Conservation (phyloP, 2,113 vertebrate genomes). For the Chlorocebus sabaeus region DNA sequence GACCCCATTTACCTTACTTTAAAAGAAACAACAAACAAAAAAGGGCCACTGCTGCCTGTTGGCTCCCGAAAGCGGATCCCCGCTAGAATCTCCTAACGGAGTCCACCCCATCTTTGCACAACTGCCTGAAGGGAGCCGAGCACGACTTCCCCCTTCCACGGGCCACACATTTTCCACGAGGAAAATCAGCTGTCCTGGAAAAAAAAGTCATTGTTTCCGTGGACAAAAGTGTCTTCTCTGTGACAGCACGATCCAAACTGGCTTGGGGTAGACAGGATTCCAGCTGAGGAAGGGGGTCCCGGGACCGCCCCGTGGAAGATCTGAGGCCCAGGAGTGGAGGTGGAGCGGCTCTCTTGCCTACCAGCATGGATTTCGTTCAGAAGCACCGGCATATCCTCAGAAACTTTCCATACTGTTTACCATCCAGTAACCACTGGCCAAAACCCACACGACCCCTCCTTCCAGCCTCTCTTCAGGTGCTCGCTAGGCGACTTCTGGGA, state of each 20-base stretch:
- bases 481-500: accelerated
- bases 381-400: accelerated
- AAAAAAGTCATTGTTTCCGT: neutral
- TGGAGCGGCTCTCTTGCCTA: neutral
- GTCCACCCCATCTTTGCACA: neutral
- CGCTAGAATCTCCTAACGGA: accelerated
- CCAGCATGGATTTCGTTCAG: neutral
- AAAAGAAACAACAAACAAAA: neutral
- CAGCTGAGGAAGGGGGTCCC: accelerated
- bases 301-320: accelerated
- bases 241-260: neutral
- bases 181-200: neutral
- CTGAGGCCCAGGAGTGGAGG: neutral
- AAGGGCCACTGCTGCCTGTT: accelerated
- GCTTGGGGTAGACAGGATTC: neutral
- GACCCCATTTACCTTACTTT: neutral
- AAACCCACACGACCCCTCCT: neutral
- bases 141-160: accelerated
- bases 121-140: accelerated
- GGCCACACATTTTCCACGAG: accelerated
- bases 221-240: neutral
- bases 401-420: neutral
- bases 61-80: neutral
- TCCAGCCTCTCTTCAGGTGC: neutral
- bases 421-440: neutral